Evolutionary conservation across 2,888 invertebrate species (phyloP).

Genomic region (Tridacna crocea): DNA sequence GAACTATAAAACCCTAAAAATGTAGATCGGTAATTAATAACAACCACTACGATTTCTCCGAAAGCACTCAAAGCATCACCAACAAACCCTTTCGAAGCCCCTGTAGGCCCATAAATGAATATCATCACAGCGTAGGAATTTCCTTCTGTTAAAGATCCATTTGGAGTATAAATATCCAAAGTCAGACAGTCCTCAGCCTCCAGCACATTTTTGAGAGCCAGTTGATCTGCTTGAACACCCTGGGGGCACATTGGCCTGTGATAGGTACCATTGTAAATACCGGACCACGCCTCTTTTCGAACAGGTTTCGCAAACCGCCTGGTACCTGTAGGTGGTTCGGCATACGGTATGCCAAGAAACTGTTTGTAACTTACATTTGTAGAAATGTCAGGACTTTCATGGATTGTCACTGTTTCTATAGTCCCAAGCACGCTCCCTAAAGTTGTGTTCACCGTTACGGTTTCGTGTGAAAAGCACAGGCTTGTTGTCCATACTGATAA

Average conservation of each 20-base stretch:
- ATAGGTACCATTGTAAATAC: slow-evolving; percentile 44
- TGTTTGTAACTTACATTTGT: slow-evolving; percentile 2
- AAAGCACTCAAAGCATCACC: slow-evolving; percentile 59
- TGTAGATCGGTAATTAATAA: slow-evolving; percentile 85
- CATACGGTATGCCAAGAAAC: slow-evolving; percentile 57
- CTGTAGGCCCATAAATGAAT: slow-evolving; percentile 85
- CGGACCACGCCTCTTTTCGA: slow-evolving; percentile 36
- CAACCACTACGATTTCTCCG: slow-evolving; percentile 85
- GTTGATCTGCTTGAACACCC: background rate
- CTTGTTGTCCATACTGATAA: background rate
- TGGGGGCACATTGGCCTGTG: slow-evolving; percentile 41
- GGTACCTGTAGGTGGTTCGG: slow-evolving; percentile 47
- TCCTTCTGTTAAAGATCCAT: slow-evolving; percentile 7
- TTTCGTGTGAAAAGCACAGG: background rate
- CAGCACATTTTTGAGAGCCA: slow-evolving; percentile 6
- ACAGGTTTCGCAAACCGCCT: slow-evolving; percentile 49
- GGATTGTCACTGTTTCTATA: background rate
- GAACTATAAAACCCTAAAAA: slow-evolving; percentile 85
- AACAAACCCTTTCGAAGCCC: slow-evolving; percentile 81
- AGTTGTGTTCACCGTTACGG: background rate
- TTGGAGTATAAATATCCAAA: slow-evolving; percentile 48
- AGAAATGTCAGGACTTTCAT: background rate
- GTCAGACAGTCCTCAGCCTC: slow-evolving; percentile 54
- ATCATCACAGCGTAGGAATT: slow-evolving; percentile 84
- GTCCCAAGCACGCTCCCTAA: background rate